Evolutionary conservation across 2,113 vertebrate genomes (phyloP), one percentile per base, ranked within the genome.

Genomic region (Chionodraco myersi): DNA sequence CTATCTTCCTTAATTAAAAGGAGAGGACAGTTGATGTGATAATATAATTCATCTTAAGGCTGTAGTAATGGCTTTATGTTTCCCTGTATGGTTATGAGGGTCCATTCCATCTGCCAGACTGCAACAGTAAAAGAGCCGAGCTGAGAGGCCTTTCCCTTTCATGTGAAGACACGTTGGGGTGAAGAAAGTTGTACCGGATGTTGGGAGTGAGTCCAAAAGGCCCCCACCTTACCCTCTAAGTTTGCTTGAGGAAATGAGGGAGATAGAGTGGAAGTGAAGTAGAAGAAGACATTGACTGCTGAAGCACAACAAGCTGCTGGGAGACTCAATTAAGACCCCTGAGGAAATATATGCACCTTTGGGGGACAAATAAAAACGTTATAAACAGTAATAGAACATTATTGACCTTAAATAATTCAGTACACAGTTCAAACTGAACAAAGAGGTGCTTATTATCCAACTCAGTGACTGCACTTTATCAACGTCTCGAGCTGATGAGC

Each of bases 141-240:
- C 71, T 62, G 69, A 26, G 64, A 75, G 36, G 4, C n/a, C 49
- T 86, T 82, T 90, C 5, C n/a, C 49, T 86, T 82, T 90, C 57
- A 88, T 72, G 61, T 72, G 34, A 34, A 66, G 30, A 63, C 44
- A 54, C 30, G 5, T 60, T 23, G 79, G 74, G 44, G 74, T 73
- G 51, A 56, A 78, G 58, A 56, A 30, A 66, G 62, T 56, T 60
- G 10, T 12, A 68, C 58, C 80, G 86, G 44, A 73, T 79, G 67
- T 83, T 64, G 83, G 85, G 65, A 66, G 65, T 57, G 34, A 10
- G 26, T 65, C 59, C 75, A 83, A 18, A 72, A 67, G 16, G 41
- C 36, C 36, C 62, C 64, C 49, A 49, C 45, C 59, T 60, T 58
- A 51, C 57, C 72, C 65, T 82, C 51, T 56, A 69, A 78, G 47